A percentile compares a stretch with the other conserved stretches of the same genome.
These are phyloP conservation scores for Acromyrmex echinatior DNA, from an alignment of 1,140 invertebrate genomes.

Conservation along the genomic window DNA sequence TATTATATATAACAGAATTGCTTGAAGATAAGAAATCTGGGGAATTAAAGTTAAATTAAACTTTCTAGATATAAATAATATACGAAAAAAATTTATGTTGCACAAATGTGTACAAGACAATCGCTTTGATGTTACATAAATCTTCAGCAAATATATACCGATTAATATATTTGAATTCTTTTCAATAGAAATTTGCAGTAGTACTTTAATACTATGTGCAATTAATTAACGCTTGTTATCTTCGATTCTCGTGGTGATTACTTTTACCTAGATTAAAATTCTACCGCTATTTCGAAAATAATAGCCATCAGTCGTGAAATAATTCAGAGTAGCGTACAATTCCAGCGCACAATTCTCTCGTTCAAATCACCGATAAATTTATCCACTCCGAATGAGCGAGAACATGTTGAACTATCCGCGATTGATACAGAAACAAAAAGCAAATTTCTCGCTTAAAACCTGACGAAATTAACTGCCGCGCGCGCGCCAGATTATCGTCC, in stretches of 20 bases:
- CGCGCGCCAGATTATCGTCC: neutral
- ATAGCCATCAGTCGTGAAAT: slow-evolving; percentile 22
- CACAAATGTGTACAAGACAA: neutral
- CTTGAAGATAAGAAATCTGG: neutral
- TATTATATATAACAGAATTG: neutral
- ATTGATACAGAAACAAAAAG: slow-evolving; percentile 13
- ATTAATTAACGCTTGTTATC: slow-evolving; percentile 27
- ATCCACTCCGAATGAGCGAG: slow-evolving; percentile 6
- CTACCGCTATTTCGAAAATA: neutral
- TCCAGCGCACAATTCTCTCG: slow-evolving; percentile 11
- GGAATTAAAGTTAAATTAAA: slow-evolving; percentile 11
- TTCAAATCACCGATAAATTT: slow-evolving; percentile 50
- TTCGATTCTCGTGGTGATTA: slow-evolving; percentile 24
- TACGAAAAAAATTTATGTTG: neutral
- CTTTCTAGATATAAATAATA: neutral
- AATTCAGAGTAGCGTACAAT: slow-evolving; percentile 11
- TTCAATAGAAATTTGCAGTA: neutral
- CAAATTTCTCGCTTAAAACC: slow-evolving; percentile 21
- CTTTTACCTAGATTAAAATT: slow-evolving; percentile 19
- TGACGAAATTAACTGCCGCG: slow-evolving; percentile 31
- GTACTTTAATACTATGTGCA: neutral
- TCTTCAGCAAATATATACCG: neutral
- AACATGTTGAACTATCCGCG: slow-evolving; percentile 6
- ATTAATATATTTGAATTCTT: neutral
- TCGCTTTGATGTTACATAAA: neutral